These are phyloP conservation scores for Siniperca knerii DNA, from an alignment of 2,113 vertebrate species.

Conservation along the genomic window DNA sequence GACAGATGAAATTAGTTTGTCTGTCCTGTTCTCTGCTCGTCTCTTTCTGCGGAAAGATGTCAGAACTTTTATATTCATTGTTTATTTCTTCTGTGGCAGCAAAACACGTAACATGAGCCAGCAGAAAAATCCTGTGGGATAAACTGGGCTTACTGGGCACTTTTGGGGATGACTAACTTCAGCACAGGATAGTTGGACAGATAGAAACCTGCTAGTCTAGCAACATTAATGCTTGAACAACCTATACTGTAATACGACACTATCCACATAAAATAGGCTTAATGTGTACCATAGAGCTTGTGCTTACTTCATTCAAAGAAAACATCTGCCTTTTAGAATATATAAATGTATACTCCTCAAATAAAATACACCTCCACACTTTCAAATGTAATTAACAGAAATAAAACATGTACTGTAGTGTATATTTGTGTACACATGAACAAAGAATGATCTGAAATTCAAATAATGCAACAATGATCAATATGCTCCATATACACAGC, in stretches of 20 bases:
- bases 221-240: not conserved
- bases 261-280: not conserved
- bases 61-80: not conserved
- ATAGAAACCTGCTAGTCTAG: not conserved
- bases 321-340: not conserved
- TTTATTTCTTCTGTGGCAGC: not conserved
- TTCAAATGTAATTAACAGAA: not conserved
- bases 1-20: not conserved
- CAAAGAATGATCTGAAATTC: slow-evolving; percentile 28
- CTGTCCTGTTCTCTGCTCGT: not conserved
- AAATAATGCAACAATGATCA: slow-evolving; percentile 25
- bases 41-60: not conserved
- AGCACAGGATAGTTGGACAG: not conserved
- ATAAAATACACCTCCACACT: not conserved
- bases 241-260: not conserved
- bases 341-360: not conserved
- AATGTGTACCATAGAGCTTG: not conserved
- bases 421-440: not conserved
- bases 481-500: not conserved
- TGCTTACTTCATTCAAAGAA: not conserved
- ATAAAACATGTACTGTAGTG: too few species aligned
- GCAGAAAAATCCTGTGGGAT: not conserved
- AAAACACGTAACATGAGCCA: not conserved
- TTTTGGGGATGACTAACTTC: not conserved
- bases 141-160: not conserved